Base-by-base conservation (phyloP, 2,797 vertebrate species). In the Pipistrellus pipistrellus region DNA sequence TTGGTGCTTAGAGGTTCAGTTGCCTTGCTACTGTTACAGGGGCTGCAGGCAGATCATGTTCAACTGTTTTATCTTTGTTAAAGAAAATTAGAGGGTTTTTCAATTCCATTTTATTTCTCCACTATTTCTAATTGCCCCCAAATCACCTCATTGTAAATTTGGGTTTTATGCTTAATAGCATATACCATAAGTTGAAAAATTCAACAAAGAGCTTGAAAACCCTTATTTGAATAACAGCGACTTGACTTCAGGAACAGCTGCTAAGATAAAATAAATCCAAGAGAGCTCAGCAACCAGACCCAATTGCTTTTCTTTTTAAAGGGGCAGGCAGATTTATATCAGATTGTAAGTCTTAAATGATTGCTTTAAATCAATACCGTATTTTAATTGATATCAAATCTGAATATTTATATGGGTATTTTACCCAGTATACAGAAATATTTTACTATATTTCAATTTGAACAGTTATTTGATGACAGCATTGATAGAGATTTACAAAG, bases 171-270 rank as follows among this genome's bases (percentile, higher is more conserved):
- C 89, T 90, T 85, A 35, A 18, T 76, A 96, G 88, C 57, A 62
- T 75, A 89, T 93, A 86, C 82, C 93, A 84, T 90, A 96, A 94
- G 89, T 76, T 69, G 51, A 64, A 90, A 94, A 92, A 81, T 72
- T 97, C 21, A 95, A 94, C 94, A 85, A 93, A 97, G 97, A 84
- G 86, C 94, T 96, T 89, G 57, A 97, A 97, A 97, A 88, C 71
- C 95, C 92, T 96, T 92, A 95, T 97, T 95, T 97, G 97, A 98
- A 98, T 95, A 97, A 94, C 77, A 90, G 76, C 48, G 38, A 85
- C 96, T 97, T 97, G 46, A 84, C 96, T 97, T 97, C 91, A 97
- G 96, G 90, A 98, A 98, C 98, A 98, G 98, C 98, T 98, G 98
- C 95, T 98, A 82, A 96, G 97, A 98, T 97, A 97, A 97, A 97